Percentiles rank a stretch among this genome's conserved stretches.
phyloP scores from a whole-genome alignment of 2,797 vertebrate species.

The Vireo griseus region DNA sequence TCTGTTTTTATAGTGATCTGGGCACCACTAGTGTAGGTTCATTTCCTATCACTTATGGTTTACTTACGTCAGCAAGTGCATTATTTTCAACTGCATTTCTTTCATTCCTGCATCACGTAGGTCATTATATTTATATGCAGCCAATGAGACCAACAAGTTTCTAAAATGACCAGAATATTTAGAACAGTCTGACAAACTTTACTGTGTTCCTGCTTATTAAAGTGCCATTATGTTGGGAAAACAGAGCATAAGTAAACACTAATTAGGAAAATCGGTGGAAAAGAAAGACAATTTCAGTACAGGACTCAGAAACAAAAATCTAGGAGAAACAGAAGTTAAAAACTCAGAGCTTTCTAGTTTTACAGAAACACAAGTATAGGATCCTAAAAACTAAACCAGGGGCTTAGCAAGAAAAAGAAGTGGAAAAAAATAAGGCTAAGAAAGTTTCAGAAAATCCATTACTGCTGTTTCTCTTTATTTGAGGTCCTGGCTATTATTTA shows the following conservation, averaged over 20 bases:
- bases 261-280: conserved; percentile 3
- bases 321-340: neutral
- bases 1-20: conserved; percentile 51
- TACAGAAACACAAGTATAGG: neutral
- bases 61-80: neutral
- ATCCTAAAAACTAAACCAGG: neutral
- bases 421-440: neutral
- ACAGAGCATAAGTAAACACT: conserved; percentile 8
- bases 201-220: neutral
- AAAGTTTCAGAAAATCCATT: neutral
- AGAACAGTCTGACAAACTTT: conserved; percentile 4
- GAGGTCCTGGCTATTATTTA: neutral
- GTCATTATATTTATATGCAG: conserved; percentile 22
- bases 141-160: conserved; percentile 6
- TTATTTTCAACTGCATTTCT: conserved; percentile 22
- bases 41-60: conserved; percentile 29
- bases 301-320: neutral
- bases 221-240: conserved; percentile 2
- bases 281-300: neutral
- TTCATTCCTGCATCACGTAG: conserved; percentile 36
- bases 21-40: neutral
- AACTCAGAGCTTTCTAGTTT: neutral
- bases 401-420: neutral
- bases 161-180: conserved; percentile 34
- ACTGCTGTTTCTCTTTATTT: neutral